Base-by-base conservation (phyloP, 1,140 invertebrate genomes). In the Drosophila carrolli region DNA sequence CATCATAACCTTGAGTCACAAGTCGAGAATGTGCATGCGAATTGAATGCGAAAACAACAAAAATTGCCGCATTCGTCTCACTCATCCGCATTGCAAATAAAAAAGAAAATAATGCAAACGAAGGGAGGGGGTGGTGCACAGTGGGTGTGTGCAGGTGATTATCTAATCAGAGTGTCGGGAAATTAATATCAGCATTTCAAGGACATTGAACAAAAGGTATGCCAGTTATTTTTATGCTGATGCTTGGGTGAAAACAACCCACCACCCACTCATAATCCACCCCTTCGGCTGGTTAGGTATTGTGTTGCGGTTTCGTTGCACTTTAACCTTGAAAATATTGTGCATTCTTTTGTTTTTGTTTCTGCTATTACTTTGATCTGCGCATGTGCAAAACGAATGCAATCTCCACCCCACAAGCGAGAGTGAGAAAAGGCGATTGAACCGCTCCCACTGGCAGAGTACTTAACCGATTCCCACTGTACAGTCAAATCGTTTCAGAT, bases 281-380 rank as follows among this genome's bases (percentile, higher is more conserved):
- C 56, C 29, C 57, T 48, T 23, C 13, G 11, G 23, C 35, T 75
- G 66, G 41, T 47, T 56, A 66, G 61, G 43, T 86, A 76, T 88
- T 86, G 79, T 81, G 73, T 78, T 89, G 84, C 84, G 77, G 80
- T 88, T 91, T 79, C 90, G 86, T 90, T 91, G 90, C 90, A 91
- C 90, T 91, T 91, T 91, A 91, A 91, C 90, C 90, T 91, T 91
- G 90, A 91, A 91, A 90, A 76, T 71, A 65, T 58, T 82, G 60
- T 80, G 75, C 74, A 74, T 23, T 59, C 70, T 58, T 62, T 59
- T 14, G 38, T 44, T 63, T 84, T 80, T 81, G 50, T 37, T 37
- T 32, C 29, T 51, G 14, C 23, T n/a, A 32, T 70, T 57, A 37
- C 48, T 46, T 14, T 5, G 2, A 7, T 7, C 9, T 58, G 77